Percentiles rank a stretch among this genome's conserved stretches.
Evolutionary conservation across 2,888 invertebrate genomes (phyloP).

Genomic region (Tachina lurida): DNA sequence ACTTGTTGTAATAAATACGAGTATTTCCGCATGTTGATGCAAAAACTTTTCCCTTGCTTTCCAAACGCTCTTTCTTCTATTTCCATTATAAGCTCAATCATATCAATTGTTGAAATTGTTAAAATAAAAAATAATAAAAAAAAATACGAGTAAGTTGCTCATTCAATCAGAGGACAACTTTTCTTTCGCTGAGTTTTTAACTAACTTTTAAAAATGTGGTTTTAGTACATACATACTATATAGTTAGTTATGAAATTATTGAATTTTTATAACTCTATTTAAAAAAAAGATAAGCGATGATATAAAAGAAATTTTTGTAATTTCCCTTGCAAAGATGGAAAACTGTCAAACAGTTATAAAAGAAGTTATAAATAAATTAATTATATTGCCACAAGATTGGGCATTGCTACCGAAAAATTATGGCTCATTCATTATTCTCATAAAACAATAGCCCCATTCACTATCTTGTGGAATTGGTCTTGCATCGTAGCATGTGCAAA

Average conservation of each 20-base stretch:
- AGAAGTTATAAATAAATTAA: background rate
- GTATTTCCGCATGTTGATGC: slow-evolving; percentile 69
- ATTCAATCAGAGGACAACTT: slow-evolving; percentile 32
- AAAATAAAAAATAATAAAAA: background rate
- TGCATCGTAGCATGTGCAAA: too few relatives aligned
- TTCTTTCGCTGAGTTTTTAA: slow-evolving; percentile 36
- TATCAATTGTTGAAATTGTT: slow-evolving; percentile 45
- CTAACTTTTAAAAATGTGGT: slow-evolving; percentile 42
- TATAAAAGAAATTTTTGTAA: slow-evolving; percentile 27
- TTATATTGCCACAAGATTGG: background rate
- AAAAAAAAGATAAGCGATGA: background rate
- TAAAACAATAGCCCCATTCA: too few relatives aligned
- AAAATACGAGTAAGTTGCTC: slow-evolving; percentile 23
- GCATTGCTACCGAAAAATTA: background rate
- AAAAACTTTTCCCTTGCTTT: slow-evolving; percentile 64
- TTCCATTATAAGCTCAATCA: slow-evolving; percentile 31
- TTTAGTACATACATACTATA: slow-evolving; percentile 27
- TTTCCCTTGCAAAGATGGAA: too few relatives aligned
- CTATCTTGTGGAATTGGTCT: too few relatives aligned
- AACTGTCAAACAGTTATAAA: too few relatives aligned
- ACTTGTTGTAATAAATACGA: slow-evolving; percentile 56
- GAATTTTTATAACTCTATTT: slow-evolving; percentile 47
- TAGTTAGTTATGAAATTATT: slow-evolving; percentile 32
- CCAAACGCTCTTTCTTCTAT: slow-evolving; percentile 26
- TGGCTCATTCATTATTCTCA: background rate